These are phyloP conservation scores for Trachelus stipa DNA, from an alignment of 2,888 invertebrate genomes.

Conservation along the genomic window DNA sequence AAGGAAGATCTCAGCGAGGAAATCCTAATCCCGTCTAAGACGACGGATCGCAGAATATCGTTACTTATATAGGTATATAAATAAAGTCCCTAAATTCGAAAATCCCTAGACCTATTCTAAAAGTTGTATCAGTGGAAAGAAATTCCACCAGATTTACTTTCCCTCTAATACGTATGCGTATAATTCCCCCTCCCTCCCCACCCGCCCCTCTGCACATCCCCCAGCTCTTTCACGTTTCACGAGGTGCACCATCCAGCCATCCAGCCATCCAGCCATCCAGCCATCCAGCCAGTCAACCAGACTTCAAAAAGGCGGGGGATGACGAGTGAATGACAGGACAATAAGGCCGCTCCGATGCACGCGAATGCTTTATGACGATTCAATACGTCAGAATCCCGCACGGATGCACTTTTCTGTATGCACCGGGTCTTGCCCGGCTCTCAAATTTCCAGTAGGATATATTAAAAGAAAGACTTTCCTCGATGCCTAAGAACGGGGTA, in stretches of 20 bases:
- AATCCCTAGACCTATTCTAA: neutral
- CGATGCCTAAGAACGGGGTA: neutral
- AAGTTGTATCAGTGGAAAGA: neutral
- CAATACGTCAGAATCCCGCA: constrained; percentile 54
- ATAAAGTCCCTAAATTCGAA: constrained; percentile 6
- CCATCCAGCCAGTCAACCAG: neutral
- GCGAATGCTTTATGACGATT: constrained; percentile 65
- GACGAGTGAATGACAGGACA: constrained; percentile 67
- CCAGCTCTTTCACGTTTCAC: neutral
- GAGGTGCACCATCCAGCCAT: neutral
- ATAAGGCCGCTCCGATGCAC: constrained; percentile 62
- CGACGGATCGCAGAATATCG: neutral
- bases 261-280: too few species aligned
- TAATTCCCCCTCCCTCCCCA: neutral
- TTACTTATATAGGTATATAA: neutral
- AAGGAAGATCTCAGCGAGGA: neutral
- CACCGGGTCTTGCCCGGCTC: constrained; percentile 19
- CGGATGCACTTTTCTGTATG: constrained; percentile 47
- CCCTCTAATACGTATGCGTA: neutral
- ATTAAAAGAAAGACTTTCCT: neutral
- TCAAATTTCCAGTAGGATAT: neutral
- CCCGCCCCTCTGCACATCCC: neutral
- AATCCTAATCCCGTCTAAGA: neutral
- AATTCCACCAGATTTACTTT: neutral
- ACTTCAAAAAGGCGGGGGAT: constrained; percentile 54